Percentiles rank a stretch among this genome's conserved stretches.
Evolutionary conservation across 2,113 vertebrate species (phyloP).

Genomic region (Ptilorrhoa leucosticta): DNA sequence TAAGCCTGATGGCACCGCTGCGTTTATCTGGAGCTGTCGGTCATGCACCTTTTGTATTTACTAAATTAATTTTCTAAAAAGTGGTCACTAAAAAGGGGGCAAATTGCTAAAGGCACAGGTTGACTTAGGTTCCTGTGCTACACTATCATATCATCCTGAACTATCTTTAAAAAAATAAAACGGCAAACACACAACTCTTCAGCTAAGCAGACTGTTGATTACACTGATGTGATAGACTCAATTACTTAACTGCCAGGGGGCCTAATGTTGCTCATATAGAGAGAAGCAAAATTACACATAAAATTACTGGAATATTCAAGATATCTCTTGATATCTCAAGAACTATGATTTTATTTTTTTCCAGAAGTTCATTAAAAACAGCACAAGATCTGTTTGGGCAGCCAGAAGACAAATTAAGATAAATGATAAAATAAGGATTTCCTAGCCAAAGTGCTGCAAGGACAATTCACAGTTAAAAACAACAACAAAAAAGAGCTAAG

Average conservation of each 20-base stretch:
- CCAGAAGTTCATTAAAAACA: background rate
- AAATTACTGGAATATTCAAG: background rate
- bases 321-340: background rate
- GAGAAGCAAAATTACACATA: background rate
- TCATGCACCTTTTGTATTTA: background rate
- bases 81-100: background rate
- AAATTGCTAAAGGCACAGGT: background rate
- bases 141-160: background rate
- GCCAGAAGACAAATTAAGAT: background rate
- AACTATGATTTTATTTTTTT: background rate
- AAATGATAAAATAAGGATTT: background rate
- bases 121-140: background rate
- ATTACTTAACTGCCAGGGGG: constrained; percentile 4
- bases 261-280: background rate
- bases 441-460: background rate
- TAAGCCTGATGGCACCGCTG: background rate
- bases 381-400: background rate
- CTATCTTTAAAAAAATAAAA: background rate
- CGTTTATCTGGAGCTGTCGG: background rate
- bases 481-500: background rate
- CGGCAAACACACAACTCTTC: background rate
- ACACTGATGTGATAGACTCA: background rate
- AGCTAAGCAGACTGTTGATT: constrained; percentile 2
- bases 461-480: background rate
- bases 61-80: background rate